phyloP scores from a whole-genome alignment of 35 echinoderm and acorn worm genomes.

The Stichopus chloronotus region DNA sequence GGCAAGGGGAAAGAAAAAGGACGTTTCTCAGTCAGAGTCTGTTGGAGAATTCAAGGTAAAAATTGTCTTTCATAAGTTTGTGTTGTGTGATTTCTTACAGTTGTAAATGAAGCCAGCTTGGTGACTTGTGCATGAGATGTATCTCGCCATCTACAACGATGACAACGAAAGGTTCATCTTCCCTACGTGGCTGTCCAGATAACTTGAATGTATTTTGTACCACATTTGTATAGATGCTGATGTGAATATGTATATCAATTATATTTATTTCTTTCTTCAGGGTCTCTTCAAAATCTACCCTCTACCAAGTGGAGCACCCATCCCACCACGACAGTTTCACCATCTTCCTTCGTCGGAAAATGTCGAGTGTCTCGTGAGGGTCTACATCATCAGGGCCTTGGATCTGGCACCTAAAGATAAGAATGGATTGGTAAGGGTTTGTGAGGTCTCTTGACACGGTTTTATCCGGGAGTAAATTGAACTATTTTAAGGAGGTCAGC shows the following conservation, averaged over 20 bases:
- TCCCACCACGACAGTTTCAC: conserved; percentile 57
- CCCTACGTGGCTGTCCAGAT: too few relatives aligned
- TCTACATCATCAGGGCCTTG: conserved; percentile 74
- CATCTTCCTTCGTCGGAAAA: conserved; percentile 59
- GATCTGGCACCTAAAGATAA: conserved; percentile 76
- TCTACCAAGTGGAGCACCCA: conserved; percentile 63
- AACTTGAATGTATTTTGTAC: too few relatives aligned
- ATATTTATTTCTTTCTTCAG: conserved; percentile 42
- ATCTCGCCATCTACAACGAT: too few relatives aligned
- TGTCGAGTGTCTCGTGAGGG: conserved; percentile 59
- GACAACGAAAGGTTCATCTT: too few relatives aligned
- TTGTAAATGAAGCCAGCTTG: too few relatives aligned
- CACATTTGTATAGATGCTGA: too few relatives aligned
- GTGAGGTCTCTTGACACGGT: too few relatives aligned
- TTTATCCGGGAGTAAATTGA: too few relatives aligned
- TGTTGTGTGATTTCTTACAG: not conserved
- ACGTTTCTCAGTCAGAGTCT: conserved; percentile 59
- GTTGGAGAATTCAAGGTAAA: conserved; percentile 99
- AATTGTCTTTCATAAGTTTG: not conserved
- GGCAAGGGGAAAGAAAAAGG: conserved; percentile 89
- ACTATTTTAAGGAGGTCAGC: too few relatives aligned
- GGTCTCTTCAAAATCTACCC: conserved; percentile 84
- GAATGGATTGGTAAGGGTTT: conserved; percentile 77
- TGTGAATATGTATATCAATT: too few relatives aligned
- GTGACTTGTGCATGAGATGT: too few relatives aligned